phyloP scores from a whole-genome alignment of 2,888 invertebrate species.

The Callyntrura guangdongensis region DNA sequence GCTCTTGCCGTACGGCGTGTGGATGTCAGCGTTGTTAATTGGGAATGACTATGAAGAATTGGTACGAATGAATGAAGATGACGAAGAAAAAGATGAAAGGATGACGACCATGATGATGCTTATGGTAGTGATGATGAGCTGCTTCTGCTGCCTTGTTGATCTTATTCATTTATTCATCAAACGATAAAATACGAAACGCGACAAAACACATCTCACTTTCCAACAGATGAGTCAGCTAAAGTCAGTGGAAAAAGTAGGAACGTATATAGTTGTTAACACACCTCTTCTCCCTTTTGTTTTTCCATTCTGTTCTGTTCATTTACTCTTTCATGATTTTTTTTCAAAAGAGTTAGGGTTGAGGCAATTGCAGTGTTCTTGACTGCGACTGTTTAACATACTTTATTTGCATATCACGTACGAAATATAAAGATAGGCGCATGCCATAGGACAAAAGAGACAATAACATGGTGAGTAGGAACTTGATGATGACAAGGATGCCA shows the following conservation, averaged over 20 bases:
- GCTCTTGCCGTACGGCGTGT: not conserved
- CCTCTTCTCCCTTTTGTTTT: slow-evolving; percentile 38
- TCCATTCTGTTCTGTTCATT: slow-evolving; percentile 5
- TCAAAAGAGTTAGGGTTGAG: not conserved
- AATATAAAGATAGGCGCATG: not conserved
- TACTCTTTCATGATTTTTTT: slow-evolving; percentile 24
- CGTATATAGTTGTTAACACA: not conserved
- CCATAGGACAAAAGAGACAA: slow-evolving; percentile 26
- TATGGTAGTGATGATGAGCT: not conserved
- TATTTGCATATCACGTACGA: slow-evolving; percentile 44
- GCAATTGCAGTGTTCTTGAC: slow-evolving; percentile 9
- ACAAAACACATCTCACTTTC: not conserved
- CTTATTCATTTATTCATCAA: slow-evolving; percentile 38
- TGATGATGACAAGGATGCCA: not conserved
- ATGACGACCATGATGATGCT: not conserved
- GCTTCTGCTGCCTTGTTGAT: slow-evolving; percentile 40
- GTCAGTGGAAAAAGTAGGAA: not conserved
- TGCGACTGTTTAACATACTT: not conserved
- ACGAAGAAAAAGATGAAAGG: slow-evolving; percentile 28
- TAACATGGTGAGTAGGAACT: not conserved
- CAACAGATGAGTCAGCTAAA: slow-evolving; percentile 44
- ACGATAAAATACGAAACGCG: slow-evolving; percentile 2
- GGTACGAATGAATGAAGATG: slow-evolving; percentile 42
- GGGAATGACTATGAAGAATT: slow-evolving; percentile 65
- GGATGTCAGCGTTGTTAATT: slow-evolving; percentile 62